phyloP scores from a whole-genome alignment of 1,140 invertebrate species.

The Penaeus chinensis region DNA sequence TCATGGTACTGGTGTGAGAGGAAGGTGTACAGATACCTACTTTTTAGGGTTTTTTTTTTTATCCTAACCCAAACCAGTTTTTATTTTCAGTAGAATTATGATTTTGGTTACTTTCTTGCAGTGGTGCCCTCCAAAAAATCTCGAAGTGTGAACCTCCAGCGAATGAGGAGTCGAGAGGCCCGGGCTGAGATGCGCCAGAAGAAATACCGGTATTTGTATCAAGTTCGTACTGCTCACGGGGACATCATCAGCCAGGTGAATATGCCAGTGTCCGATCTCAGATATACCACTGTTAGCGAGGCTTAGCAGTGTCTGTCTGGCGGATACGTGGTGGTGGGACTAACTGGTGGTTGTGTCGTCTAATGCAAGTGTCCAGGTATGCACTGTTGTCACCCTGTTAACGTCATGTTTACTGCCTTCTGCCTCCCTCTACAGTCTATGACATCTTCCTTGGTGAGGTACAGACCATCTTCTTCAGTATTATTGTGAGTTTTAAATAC shows the following conservation, averaged over 20 bases:
- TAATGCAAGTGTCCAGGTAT: slow-evolving; percentile 40
- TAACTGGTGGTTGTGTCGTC: slow-evolving; percentile 34
- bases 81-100: not conserved
- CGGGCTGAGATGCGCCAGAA: slow-evolving; percentile 82
- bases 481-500: slow-evolving; percentile 29
- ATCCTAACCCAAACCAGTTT: not conserved
- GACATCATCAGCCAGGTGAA: slow-evolving; percentile 87
- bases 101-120: slow-evolving; percentile 53
- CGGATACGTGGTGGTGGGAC: slow-evolving; percentile 48
- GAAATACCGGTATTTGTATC: slow-evolving; percentile 89
- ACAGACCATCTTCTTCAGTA: slow-evolving; percentile 43
- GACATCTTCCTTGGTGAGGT: slow-evolving; percentile 42
- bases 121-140: slow-evolving; percentile 68
- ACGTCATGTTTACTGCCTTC: slow-evolving; percentile 37
- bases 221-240: slow-evolving; percentile 86
- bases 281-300: slow-evolving; percentile 60
- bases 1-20: too few species aligned
- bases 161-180: slow-evolving; percentile 76
- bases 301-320: slow-evolving; percentile 54
- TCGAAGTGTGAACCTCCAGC: slow-evolving; percentile 69
- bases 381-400: slow-evolving; percentile 28
- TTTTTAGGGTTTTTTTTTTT: not conserved
- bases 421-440: slow-evolving; percentile 45
- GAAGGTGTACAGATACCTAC: too few species aligned
- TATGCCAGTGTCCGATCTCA: slow-evolving; percentile 63